These are phyloP conservation scores for Tichodroma muraria DNA, from an alignment of 2,113 vertebrate genomes.

Conservation along the genomic window DNA sequence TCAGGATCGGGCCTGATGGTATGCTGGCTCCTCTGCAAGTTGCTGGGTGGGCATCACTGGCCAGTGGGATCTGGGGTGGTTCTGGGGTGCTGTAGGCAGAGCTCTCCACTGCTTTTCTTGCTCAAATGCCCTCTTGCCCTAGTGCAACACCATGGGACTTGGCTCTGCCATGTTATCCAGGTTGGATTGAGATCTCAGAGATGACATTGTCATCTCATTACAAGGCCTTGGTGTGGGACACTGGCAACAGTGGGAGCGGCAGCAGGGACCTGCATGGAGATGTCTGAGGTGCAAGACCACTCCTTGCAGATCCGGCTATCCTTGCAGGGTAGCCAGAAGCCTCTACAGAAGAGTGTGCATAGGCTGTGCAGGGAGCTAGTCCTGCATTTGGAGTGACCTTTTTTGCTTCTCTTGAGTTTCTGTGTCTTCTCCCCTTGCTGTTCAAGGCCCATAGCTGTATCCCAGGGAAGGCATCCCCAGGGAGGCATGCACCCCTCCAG, in stretches of 20 bases:
- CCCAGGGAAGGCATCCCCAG: background rate
- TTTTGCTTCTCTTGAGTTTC: background rate
- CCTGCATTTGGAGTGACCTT: background rate
- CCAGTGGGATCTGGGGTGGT: background rate
- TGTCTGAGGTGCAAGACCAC: background rate
- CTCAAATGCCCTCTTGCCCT: background rate
- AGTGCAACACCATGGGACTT: background rate
- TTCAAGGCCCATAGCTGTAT: background rate
- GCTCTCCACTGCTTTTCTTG: background rate
- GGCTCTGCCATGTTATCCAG: background rate
- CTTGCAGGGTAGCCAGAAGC: background rate
- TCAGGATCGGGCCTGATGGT: background rate
- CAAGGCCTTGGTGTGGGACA: background rate
- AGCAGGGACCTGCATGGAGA: background rate
- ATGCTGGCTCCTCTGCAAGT: background rate
- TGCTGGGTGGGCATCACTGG: background rate
- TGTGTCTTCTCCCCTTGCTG: background rate
- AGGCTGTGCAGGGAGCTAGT: background rate
- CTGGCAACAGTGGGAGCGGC: background rate
- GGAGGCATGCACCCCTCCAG: background rate
- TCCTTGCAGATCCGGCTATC: no score
- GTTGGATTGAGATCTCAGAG: background rate
- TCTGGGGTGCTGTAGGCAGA: background rate
- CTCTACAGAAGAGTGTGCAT: background rate
- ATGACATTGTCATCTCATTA: background rate